Conservation (phyloP, 2,797 vertebrate genomes). For the Chloroceryle inda region DNA sequence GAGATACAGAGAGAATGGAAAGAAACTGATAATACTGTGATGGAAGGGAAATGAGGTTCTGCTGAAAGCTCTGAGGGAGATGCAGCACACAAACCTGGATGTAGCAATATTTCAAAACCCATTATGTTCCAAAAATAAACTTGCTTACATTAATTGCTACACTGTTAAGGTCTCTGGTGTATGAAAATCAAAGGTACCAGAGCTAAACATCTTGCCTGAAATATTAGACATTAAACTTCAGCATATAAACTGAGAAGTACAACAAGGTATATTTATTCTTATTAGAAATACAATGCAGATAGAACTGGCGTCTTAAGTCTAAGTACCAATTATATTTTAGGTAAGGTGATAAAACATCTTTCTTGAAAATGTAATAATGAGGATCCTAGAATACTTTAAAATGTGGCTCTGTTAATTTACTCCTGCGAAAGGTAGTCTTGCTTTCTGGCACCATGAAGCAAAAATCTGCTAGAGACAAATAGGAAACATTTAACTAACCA, state of each 20-base stretch:
- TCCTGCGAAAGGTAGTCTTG: not conserved
- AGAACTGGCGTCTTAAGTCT: not conserved
- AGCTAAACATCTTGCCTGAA: not conserved
- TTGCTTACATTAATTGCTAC: not conserved
- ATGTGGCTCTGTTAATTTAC: not conserved
- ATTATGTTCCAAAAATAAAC: not conserved
- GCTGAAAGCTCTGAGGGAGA: not conserved
- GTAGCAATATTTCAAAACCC: not conserved
- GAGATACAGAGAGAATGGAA: not conserved
- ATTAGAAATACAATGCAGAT: not conserved
- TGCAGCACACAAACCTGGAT: not conserved
- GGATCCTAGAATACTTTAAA: not conserved
- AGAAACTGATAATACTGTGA: not conserved
- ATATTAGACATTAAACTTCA: not conserved
- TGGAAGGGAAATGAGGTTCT: not conserved
- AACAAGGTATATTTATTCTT: not conserved
- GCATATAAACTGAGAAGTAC: not conserved
- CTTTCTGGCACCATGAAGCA: not conserved
- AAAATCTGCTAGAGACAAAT: not conserved
- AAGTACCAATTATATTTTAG: not conserved
- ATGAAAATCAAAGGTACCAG: not conserved
- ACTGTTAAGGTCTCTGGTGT: not conserved
- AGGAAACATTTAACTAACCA: not conserved
- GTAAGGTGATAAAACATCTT: not conserved
- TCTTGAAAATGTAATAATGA: not conserved